These are phyloP conservation scores for Reticulitermes speratus DNA, from an alignment of 1,140 invertebrate genomes.

Conservation along the genomic window DNA sequence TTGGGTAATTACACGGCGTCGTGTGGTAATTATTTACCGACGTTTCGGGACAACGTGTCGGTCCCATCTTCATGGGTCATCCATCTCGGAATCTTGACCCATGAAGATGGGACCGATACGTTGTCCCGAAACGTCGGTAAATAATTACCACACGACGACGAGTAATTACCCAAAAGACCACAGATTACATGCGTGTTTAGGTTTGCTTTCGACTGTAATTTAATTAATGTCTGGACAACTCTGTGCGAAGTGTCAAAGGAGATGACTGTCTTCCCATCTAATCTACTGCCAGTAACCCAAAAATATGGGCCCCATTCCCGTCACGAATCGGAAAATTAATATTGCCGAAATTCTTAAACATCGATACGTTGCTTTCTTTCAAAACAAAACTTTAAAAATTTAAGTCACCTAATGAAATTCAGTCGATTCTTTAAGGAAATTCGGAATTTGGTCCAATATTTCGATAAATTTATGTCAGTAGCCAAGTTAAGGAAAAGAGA, in stretches of 20 bases:
- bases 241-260: neutral
- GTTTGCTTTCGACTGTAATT: too few relatives aligned
- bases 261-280: neutral
- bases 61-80: too few relatives aligned
- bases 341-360: neutral
- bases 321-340: neutral
- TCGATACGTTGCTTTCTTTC: neutral
- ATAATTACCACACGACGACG: too few relatives aligned
- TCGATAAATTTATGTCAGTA: neutral
- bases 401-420: neutral
- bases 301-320: neutral
- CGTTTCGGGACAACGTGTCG: too few relatives aligned
- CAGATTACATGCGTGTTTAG: too few relatives aligned
- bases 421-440: neutral
- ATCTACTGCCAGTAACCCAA: neutral
- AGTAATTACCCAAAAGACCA: too few relatives aligned
- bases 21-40: too few relatives aligned
- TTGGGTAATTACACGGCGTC: too few relatives aligned
- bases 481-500: too few relatives aligned
- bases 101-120: too few relatives aligned
- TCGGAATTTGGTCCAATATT: neutral
- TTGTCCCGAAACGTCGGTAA: too few relatives aligned
- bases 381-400: neutral
- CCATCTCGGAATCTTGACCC: too few relatives aligned
- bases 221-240: neutral